Percentiles rank a stretch among this genome's conserved stretches.
phyloP scores from a whole-genome alignment of 2,888 invertebrate species.

The Mesochorus sp. region DNA sequence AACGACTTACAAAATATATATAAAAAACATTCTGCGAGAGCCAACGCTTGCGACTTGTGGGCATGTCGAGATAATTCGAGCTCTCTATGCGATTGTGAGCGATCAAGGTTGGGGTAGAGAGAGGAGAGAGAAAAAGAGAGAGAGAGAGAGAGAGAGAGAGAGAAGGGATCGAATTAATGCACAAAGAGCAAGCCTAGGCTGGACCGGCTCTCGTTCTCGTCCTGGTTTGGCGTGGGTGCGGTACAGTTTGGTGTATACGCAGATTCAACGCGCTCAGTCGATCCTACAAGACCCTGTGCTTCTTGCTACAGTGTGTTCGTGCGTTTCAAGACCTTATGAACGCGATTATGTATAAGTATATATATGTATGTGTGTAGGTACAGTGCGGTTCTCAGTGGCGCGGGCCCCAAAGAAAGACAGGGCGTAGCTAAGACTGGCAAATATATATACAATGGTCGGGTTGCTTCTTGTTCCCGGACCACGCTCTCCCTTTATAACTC shows the following conservation, averaged over 20 bases:
- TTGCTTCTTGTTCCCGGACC: conserved; percentile 19
- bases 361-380: too few species aligned
- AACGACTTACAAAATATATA: not conserved
- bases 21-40: not conserved
- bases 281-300: conserved; percentile 17
- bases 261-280: conserved; percentile 32
- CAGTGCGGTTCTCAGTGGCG: conserved; percentile 19
- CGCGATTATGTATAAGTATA: too few species aligned
- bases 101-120: not conserved
- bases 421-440: conserved; percentile 21
- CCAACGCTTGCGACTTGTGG: not conserved
- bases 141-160: conserved; percentile 20
- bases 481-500: not conserved
- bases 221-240: conserved; percentile 60
- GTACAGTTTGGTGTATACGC: conserved; percentile 48
- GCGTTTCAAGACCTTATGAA: conserved; percentile 12
- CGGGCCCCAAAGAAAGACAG: conserved; percentile 17
- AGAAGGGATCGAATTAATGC: conserved; percentile 44
- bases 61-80: not conserved
- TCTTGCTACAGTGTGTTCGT: conserved; percentile 47
- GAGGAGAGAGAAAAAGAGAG: conserved; percentile 17
- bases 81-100: not conserved
- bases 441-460: conserved; percentile 13
- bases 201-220: conserved; percentile 36
- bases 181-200: conserved; percentile 28